Evolutionary conservation across 35 echinoderm and acorn worm genomes (phyloP), one percentile per base, ranked within the genome.

Genomic region (Acanthaster planci): DNA sequence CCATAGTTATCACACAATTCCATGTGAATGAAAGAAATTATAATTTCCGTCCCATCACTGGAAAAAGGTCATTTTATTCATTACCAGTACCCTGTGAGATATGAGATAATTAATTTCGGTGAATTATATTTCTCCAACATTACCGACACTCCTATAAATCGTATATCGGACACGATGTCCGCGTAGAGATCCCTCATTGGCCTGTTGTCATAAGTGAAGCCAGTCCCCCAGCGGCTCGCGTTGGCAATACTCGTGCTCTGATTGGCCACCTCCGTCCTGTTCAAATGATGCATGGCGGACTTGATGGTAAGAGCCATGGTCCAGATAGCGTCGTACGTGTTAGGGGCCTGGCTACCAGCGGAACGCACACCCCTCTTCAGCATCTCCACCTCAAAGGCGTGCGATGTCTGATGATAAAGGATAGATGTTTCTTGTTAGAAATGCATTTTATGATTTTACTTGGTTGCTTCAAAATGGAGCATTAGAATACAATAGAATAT

Each of bases 281-380:
- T 77, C 29, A 79, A 81, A 35, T 81, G 78, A 40, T 92, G 84
- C 84, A 97, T 97, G 22, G 90, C 76, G 14, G 84, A 77, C 35
- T 88, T 88, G 32, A 97, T 76, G 14, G 94, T 86, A 19, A 93
- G 67, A 21, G 92, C 89, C 36, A 99, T 94, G 10, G 96, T 94
- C 96, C 96, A 99, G 6, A 94, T 87, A 0, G 96, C 96, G 39
- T 99, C 96, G 86, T 94, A 99, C 16, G 96, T 94, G 35, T 94
- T 86, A n/a, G 96, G 81, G 29, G 92, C 96, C 52, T 99, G 77
- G 1, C 88, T 89, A 60, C 86, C 87, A 12, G 72, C 44, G 38
- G 87, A 72, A 2, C 76, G 47, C 35, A 90, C 78, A 15, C 86
- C 86, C 27, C 89, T 53, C 9, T 82, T 16, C 7, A 78, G 34